A percentile compares a stretch with the other conserved stretches of the same genome.
These are phyloP conservation scores for Forbesichthys papilliferus DNA, from an alignment of 2,113 vertebrate species.

Conservation along the genomic window DNA sequence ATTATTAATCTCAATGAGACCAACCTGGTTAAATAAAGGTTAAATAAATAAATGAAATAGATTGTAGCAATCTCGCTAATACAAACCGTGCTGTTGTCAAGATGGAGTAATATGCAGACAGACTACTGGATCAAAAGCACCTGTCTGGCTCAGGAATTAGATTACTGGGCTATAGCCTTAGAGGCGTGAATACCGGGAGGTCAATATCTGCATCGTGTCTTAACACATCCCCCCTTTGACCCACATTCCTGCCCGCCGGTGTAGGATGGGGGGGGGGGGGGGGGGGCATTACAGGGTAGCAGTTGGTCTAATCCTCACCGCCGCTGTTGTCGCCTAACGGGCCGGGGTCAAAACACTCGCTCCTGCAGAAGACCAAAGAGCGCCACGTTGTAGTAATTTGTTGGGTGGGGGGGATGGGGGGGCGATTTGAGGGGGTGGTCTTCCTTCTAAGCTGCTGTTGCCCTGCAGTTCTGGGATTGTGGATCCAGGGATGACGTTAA, in stretches of 20 bases:
- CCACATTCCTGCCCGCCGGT: slow-evolving; percentile 59
- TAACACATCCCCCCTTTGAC: slow-evolving; percentile 69
- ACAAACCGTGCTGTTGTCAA: neutral
- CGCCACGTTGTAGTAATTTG: too few species aligned
- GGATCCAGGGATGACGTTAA: slow-evolving; percentile 40
- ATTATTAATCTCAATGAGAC: neutral
- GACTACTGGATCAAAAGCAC: slow-evolving; percentile 17
- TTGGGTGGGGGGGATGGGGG: neutral
- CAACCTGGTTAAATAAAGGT: neutral
- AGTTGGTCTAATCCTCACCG: neutral
- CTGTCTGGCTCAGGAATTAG: slow-evolving; percentile 50
- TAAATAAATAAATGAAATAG: neutral
- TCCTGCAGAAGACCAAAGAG: too few species aligned
- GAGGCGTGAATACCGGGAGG: neutral
- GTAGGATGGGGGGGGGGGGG: neutral
- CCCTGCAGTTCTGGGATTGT: slow-evolving; percentile 20
- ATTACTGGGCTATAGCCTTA: slow-evolving; percentile 35
- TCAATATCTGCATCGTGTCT: slow-evolving; percentile 45
- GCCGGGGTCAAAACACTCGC: neutral
- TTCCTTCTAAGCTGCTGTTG: neutral
- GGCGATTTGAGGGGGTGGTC: neutral
- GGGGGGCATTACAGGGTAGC: neutral
- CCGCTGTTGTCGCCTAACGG: neutral
- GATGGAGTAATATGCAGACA: slow-evolving; percentile 6
- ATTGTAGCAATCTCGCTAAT: neutral